These are phyloP conservation scores for Umimayanthus chanpuru DNA, from an alignment of 92 coral and sea anemone species.

Conservation along the genomic window DNA sequence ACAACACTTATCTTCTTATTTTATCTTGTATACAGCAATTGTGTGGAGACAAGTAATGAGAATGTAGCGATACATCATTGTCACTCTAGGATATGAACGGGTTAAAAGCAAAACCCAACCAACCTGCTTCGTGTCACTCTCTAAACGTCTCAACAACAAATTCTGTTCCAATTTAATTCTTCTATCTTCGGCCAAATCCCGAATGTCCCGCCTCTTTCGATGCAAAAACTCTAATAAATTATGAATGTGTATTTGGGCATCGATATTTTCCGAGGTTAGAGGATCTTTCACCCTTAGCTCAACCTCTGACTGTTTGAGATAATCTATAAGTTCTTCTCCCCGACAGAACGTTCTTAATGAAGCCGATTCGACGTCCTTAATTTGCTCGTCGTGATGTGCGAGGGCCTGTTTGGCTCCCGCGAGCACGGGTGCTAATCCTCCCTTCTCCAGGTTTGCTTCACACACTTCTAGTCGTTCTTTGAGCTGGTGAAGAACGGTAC, in stretches of 20 bases:
- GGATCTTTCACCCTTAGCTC: conserved; percentile 96
- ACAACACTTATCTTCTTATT: no score
- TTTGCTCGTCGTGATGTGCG: conserved; percentile 82
- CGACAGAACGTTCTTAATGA: conserved; percentile 95
- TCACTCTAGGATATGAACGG: no score
- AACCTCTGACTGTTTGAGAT: conserved; percentile 93
- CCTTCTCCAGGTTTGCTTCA: conserved; percentile 91
- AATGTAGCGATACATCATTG: no score
- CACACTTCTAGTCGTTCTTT: conserved; percentile 95
- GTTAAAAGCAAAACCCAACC: not conserved
- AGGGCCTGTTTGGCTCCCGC: conserved; percentile 92
- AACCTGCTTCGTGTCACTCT: conserved; percentile 98
- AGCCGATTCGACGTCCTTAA: conserved; percentile 91
- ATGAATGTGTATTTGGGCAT: conserved; percentile 95
- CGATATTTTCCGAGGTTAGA: conserved; percentile 88
- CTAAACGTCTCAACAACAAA: conserved; percentile 82
- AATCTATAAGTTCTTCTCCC: conserved; percentile 96
- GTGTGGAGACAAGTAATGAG: no score
- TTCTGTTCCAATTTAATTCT: conserved; percentile 92
- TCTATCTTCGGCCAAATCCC: conserved; percentile 89
- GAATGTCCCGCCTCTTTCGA: conserved; percentile 87
- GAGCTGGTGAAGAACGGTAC: conserved; percentile 56
- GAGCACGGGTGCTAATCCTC: conserved; percentile 81
- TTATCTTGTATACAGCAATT: no score
- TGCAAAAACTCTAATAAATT: conserved; percentile 96